Base-by-base conservation (phyloP, 2,113 vertebrate genomes). In the Tringa solitaria region DNA sequence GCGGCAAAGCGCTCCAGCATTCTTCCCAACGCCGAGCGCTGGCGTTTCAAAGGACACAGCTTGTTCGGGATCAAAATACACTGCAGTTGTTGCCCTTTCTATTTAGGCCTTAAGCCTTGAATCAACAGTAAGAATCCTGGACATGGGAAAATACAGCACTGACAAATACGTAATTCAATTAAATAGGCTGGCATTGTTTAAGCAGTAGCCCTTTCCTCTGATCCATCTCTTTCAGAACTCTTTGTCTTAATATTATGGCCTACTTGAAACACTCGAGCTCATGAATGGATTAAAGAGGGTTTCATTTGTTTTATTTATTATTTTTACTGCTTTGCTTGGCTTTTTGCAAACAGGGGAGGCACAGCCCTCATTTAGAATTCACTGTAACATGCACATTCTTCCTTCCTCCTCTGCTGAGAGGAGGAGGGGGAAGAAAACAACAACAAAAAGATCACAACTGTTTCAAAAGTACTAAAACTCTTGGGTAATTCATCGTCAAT, bases 241-340 rank as follows among this genome's bases (percentile, higher is more conserved):
- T 92, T 56, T 91, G 90, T 96, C 93, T 96, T 95, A 96, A 92
- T 94, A 95, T 94, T 92, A 95, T 89, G 89, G 91, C 84, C 90
- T 92, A 89, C 94, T 92, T 97, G 96, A 97, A 96, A 95, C 95
- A 85, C 92, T 96, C 0, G 0, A 91, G 94, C 84, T 97, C 95
- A 95, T 96, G 94, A 96, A 95, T 96, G 96, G 95, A 95, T 96
- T 96, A 96, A 96, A 96, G 94, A 94, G 92, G 70, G 89, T 92
- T 96, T 96, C 73, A 91, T 95, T 95, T 96, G 95, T 93, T 97
- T 97, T 96, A 96, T 96, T 97, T 96, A 95, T 96, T 95, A 94
- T 96, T 97, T 95, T 96, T 95, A 92, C 94, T 96, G 87, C 95
- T 95, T 92, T 95, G 84, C 92, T 95, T 92, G 74, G 73, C 69